phyloP scores from a whole-genome alignment of 2,113 vertebrate species.

The Apus apus region DNA sequence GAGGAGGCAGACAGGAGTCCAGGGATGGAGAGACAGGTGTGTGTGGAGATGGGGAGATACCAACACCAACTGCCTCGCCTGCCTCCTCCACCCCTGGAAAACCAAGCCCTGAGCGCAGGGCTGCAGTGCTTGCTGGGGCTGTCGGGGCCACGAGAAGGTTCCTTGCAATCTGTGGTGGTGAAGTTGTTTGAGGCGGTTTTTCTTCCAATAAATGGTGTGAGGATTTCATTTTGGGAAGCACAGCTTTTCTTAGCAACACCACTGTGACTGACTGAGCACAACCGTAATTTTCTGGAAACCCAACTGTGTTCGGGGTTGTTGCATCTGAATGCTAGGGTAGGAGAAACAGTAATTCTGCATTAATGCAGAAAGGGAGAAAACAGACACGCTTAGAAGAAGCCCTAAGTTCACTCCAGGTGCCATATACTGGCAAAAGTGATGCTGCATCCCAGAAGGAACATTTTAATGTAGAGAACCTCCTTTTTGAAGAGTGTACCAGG shows the following conservation, averaged over 20 bases:
- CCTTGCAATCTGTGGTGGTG: background rate
- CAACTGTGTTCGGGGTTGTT: constrained; percentile 48
- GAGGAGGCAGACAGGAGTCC: background rate
- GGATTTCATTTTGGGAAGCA: constrained; percentile 10
- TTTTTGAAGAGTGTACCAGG: background rate
- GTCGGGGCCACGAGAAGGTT: fast-evolving
- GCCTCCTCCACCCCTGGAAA: background rate
- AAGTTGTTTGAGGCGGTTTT: background rate
- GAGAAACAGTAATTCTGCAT: constrained; percentile 53
- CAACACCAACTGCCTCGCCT: background rate
- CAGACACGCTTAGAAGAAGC: background rate
- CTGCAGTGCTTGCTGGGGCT: background rate
- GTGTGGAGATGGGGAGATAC: background rate
- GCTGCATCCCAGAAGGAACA: background rate
- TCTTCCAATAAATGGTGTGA: background rate
- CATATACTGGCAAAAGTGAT: background rate
- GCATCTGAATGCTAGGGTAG: background rate
- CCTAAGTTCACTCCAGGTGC: background rate
- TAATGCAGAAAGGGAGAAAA: background rate
- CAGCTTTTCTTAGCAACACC: constrained; percentile 33
- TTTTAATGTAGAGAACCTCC: background rate
- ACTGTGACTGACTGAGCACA: background rate
- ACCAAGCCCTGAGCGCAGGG: background rate
- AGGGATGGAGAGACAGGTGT: background rate
- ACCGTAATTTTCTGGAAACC: constrained; percentile 47